Base-by-base conservation (phyloP, 2,113 vertebrate genomes). In the Planiliza haematocheilus region DNA sequence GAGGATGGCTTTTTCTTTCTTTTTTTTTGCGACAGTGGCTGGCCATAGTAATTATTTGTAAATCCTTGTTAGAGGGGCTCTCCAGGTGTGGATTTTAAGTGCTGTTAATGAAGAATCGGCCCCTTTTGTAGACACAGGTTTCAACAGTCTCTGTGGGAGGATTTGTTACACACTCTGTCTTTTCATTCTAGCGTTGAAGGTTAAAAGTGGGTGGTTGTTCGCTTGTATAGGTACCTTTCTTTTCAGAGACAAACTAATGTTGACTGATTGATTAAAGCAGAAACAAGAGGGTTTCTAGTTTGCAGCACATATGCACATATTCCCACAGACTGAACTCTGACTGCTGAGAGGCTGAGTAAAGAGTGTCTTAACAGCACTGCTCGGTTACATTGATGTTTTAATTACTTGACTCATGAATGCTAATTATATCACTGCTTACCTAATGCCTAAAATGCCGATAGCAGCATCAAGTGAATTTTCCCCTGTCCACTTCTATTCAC, bases 401-500 rank as follows among this genome's bases (percentile, higher is more conserved):
- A 93, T 93, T 91, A 91, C 88, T 90, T 87, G 79, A 92, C 87
- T 91, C 87, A 88, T 91, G 87, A 88, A 87, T 88, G 90, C 90
- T 92, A 93, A 94, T 94, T 91, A 86, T 91, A 89, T 90, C 86
- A 86, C 71, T 57, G 77, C 82, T 84, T 77, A 81, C 63, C 87
- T 87, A 89, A 91, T 88, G 77, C 86, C 76, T 76, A 70, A 84
- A 86, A 87, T 89, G 92, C 85, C 93, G 86, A 92, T 93, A 92
- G 70, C 59, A 42, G 77, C 79, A 70, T 65, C 57, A 60, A 83
- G 82, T 66, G 77, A 70, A 63, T 76, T 77, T 83, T 62, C 56
- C 10, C 18, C 8, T 38, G 72, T 78, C 74, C 12, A 20, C 73
- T 82, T 79, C 76, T 68, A 65, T 91, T 80, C 41, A 65, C 20